phyloP scores from a whole-genome alignment of 1,140 invertebrate genomes.

The Ceratoteleas bidentatus region DNA sequence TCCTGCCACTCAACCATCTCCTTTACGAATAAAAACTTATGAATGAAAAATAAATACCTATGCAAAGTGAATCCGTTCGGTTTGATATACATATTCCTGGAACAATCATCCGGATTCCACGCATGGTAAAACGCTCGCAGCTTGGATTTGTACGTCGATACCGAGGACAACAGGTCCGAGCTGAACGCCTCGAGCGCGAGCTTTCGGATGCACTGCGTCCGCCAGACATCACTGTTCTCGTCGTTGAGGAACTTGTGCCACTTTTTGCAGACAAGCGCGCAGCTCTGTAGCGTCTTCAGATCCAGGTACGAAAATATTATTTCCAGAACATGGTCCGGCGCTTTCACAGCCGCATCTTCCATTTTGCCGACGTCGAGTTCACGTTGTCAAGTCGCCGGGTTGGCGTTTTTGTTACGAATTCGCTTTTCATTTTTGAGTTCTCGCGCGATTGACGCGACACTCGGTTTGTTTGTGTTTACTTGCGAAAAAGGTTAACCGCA shows the following conservation, averaged over 20 bases:
- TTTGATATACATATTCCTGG: conserved; percentile 98
- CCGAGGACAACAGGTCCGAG: conserved; percentile 94
- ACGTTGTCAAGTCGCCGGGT: too few relatives aligned
- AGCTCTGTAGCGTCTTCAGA: conserved; percentile 92
- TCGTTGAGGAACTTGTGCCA: conserved; percentile 96
- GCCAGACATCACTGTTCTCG: conserved; percentile 98
- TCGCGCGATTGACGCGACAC: too few relatives aligned
- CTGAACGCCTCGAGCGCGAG: conserved; percentile 95
- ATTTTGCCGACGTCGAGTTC: conserved; percentile 78
- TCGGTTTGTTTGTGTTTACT: too few relatives aligned
- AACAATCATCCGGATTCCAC: conserved; percentile 99
- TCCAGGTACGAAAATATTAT: conserved; percentile 96
- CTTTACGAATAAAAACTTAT: too few relatives aligned
- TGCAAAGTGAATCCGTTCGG: conserved; percentile 98
- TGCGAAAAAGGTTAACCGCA: too few relatives aligned
- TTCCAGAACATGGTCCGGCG: conserved; percentile 93
- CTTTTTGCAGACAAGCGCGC: conserved; percentile 95
- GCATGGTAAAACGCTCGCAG: conserved; percentile 96
- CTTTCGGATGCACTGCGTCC: conserved; percentile 92
- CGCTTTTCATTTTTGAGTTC: too few relatives aligned
- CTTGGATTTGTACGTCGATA: conserved; percentile 96
- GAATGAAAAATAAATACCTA: conserved; percentile 79
- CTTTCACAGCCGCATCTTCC: conserved; percentile 74
- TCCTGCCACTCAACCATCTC: too few relatives aligned
- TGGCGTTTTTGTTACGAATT: too few relatives aligned